These are phyloP conservation scores for Brenthis ino DNA, from an alignment of 2,888 invertebrate genomes.

Conservation along the genomic window DNA sequence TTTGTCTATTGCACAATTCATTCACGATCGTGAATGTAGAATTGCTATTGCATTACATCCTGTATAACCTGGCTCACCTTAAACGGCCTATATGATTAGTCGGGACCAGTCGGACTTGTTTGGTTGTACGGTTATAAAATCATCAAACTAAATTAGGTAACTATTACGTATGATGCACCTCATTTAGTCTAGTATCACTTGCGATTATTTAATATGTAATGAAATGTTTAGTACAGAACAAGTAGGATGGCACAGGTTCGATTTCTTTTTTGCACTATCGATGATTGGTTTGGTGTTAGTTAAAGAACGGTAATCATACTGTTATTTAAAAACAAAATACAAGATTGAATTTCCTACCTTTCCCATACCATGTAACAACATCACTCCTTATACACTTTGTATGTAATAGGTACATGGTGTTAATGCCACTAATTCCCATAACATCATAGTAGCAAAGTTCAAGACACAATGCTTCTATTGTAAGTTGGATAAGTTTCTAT, in stretches of 20 bases:
- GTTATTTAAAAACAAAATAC: neutral
- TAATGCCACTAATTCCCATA: slow-evolving; percentile 20
- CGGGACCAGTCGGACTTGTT: slow-evolving; percentile 30
- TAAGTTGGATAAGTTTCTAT: slow-evolving; percentile 1
- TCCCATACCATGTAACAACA: neutral
- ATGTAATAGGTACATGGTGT: slow-evolving; percentile 7
- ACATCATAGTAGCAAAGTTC: slow-evolving; percentile 4
- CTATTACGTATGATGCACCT: slow-evolving; percentile 7
- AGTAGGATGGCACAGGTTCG: too few relatives aligned
- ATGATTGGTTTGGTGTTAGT: too few relatives aligned
- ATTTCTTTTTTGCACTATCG: neutral
- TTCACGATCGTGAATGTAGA: slow-evolving; percentile 12
- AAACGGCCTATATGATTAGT: slow-evolving; percentile 36
- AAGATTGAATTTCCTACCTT: neutral
- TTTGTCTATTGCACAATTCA: slow-evolving; percentile 7
- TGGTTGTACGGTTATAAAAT: slow-evolving; percentile 8
- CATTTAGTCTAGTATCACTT: neutral
- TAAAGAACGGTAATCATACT: too few relatives aligned
- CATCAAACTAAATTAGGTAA: slow-evolving; percentile 23
- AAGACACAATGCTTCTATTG: slow-evolving; percentile 17
- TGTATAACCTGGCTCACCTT: slow-evolving; percentile 40
- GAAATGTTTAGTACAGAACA: neutral
- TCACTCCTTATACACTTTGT: neutral
- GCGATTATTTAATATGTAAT: neutral
- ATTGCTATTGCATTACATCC: slow-evolving; percentile 36